These are phyloP conservation scores for Anoplopoma fimbria DNA, from an alignment of 2,113 vertebrate genomes.

Conservation along the genomic window DNA sequence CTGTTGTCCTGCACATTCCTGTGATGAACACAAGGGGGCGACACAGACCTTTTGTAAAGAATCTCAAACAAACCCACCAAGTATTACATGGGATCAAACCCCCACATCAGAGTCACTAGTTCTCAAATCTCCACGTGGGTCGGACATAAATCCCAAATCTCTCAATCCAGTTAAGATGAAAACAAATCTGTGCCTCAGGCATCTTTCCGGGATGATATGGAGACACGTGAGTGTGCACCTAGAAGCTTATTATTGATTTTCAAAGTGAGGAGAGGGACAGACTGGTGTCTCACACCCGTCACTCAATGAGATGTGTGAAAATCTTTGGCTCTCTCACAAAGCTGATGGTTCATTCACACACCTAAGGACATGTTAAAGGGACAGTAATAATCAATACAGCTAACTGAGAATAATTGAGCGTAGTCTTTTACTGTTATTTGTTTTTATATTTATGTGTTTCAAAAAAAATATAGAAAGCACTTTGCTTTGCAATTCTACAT, in stretches of 20 bases:
- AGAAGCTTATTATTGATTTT: constrained; percentile 78
- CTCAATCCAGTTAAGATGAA: constrained; percentile 37
- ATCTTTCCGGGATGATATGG: constrained; percentile 52
- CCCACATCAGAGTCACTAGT: constrained; percentile 13
- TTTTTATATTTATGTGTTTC: neutral
- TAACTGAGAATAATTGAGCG: constrained; percentile 40
- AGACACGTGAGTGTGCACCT: constrained; percentile 60
- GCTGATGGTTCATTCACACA: constrained; percentile 63
- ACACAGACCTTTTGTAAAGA: constrained; percentile 54
- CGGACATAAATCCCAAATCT: constrained; percentile 47
- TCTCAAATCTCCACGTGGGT: constrained; percentile 24
- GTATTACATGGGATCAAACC: neutral
- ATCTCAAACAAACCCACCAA: neutral
- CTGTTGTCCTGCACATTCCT: neutral
- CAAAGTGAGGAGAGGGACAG: constrained; percentile 69
- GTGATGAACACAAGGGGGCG: constrained; percentile 58
- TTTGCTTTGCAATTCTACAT: neutral
- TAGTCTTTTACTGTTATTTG: neutral
- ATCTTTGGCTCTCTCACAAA: constrained; percentile 64
- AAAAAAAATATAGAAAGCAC: neutral
- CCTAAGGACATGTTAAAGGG: constrained; percentile 61
- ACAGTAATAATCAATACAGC: constrained; percentile 57
- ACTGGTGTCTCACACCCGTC: constrained; percentile 68
- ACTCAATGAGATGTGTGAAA: constrained; percentile 76
- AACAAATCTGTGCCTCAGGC: constrained; percentile 59